Percentiles rank a stretch among this genome's conserved stretches.
Conservation (phyloP, 2,888 invertebrate genomes). For the Nomada goodeniana region DNA sequence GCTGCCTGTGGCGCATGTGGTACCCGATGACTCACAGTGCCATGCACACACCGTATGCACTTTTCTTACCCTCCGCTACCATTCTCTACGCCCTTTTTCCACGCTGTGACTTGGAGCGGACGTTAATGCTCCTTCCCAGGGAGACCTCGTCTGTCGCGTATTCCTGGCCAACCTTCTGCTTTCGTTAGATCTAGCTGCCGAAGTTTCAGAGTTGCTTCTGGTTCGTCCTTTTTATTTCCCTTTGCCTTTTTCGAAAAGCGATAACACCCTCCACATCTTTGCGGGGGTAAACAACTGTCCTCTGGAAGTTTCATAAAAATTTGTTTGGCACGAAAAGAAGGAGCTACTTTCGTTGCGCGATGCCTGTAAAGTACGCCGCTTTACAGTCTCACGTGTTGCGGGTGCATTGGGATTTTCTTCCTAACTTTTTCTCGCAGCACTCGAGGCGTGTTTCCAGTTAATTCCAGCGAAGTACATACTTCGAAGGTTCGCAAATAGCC, state of each 20-base stretch:
- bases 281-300: not conserved
- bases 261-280: too few species aligned
- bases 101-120: slow-evolving; percentile 48
- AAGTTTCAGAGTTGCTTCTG: too few species aligned
- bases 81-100: slow-evolving; percentile 63
- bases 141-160: slow-evolving; percentile 37
- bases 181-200: slow-evolving; percentile 38
- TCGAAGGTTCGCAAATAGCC: slow-evolving; percentile 69
- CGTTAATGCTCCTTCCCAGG: slow-evolving; percentile 54
- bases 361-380: slow-evolving; percentile 29
- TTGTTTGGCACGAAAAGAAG: slow-evolving; percentile 24
- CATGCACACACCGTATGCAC: slow-evolving; percentile 51
- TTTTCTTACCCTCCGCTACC: slow-evolving; percentile 62
- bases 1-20: slow-evolving; percentile 50
- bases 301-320: slow-evolving; percentile 25
- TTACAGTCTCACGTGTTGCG: slow-evolving; percentile 30
- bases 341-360: slow-evolving; percentile 21
- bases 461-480: slow-evolving; percentile 69
- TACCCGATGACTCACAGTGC: slow-evolving; percentile 61
- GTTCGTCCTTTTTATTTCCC: not conserved
- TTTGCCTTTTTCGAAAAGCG: not conserved
- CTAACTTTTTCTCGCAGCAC: slow-evolving; percentile 60
- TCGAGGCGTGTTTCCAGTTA: slow-evolving; percentile 65
- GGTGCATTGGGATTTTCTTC: slow-evolving; percentile 59
- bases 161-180: slow-evolving; percentile 45